Conservation (phyloP, 2,113 vertebrate species). For the Balaeniceps rex region DNA sequence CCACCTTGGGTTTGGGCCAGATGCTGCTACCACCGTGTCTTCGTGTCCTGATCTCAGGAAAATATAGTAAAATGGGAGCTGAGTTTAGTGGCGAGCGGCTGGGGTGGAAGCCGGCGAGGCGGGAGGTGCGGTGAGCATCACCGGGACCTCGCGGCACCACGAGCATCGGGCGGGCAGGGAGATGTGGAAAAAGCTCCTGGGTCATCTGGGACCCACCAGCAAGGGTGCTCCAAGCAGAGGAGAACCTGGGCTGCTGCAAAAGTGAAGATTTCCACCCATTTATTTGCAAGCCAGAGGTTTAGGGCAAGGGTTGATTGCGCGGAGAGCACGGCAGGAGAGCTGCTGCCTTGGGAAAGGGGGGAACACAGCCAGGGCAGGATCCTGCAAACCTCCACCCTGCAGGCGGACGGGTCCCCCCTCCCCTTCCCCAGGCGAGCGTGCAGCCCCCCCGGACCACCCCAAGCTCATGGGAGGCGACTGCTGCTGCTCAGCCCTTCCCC, state of each 20-base stretch:
- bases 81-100: not conserved
- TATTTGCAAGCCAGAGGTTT: not conserved
- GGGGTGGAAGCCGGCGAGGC: not conserved
- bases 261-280: not conserved
- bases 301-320: not conserved
- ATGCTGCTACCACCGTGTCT: not conserved
- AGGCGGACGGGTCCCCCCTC: rapidly evolving
- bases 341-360: not conserved
- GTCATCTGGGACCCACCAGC: not conserved
- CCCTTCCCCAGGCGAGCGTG: not conserved
- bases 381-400: not conserved
- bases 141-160: rapidly evolving
- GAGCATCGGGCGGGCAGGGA: not conserved
- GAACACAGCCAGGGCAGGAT: not conserved
- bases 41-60: not conserved
- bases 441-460: not conserved
- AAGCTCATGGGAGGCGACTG: rapidly evolving
- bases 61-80: not conserved
- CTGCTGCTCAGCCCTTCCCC: not conserved
- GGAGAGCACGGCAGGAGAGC: not conserved
- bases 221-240: not conserved
- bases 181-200: not conserved
- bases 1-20: rapidly evolving
- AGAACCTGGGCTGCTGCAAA: not conserved
- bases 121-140: not conserved